Percentiles rank a stretch among this genome's conserved stretches.
Conservation (phyloP, 2,888 invertebrate species). For the Macroteleia sp. region DNA sequence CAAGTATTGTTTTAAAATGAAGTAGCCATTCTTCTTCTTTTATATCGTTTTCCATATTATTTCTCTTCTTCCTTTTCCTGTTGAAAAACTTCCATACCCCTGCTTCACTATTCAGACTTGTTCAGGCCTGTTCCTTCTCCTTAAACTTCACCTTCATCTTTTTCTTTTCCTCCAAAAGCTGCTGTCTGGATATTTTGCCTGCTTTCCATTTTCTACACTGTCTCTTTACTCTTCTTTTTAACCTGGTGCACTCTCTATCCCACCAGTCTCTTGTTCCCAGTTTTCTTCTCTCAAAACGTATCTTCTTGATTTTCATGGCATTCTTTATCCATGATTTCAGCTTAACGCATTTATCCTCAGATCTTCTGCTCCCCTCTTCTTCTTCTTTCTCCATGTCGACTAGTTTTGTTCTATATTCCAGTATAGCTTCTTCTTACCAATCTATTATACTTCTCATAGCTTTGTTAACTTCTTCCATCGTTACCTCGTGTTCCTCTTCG, state of each 20-base stretch:
- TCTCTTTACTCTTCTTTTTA: neutral
- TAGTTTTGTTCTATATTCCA: no score
- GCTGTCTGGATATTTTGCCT: neutral
- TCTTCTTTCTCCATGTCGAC: no score
- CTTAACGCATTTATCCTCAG: neutral
- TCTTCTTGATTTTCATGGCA: neutral
- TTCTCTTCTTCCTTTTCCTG: conserved; percentile 3
- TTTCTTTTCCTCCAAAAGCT: neutral
- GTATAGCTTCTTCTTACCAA: conserved; percentile 2
- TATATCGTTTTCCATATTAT: neutral
- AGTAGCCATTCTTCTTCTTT: neutral
- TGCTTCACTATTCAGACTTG: conserved; percentile 11
- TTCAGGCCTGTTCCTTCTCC: conserved; percentile 1
- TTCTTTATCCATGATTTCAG: neutral
- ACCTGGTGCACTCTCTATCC: neutral
- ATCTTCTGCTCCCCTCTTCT: no score
- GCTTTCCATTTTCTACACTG: neutral
- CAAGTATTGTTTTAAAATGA: neutral
- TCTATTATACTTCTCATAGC: neutral
- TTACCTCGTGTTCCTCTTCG: neutral
- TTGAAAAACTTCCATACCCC: conserved; percentile 32
- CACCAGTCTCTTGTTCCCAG: neutral
- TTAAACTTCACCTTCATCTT: neutral
- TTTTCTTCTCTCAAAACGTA: neutral
- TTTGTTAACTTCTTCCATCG: neutral